phyloP scores from a whole-genome alignment of 2,113 vertebrate genomes.

The Eudyptes chrysolophus region DNA sequence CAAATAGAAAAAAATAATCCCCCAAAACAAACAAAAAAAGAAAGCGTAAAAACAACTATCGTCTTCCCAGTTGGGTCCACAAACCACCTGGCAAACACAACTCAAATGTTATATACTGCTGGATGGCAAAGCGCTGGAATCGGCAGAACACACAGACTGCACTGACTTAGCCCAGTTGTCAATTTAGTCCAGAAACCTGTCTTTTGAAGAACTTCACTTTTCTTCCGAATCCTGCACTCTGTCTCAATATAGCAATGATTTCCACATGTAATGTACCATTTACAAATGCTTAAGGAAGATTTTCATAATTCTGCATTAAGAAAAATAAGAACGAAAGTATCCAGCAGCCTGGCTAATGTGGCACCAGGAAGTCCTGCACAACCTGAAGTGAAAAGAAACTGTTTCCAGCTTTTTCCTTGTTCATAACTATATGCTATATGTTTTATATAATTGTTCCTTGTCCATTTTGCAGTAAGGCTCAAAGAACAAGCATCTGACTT shows the following conservation, averaged over 20 bases:
- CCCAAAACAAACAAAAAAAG: not conserved
- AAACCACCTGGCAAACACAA: not conserved
- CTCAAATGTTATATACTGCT: not conserved
- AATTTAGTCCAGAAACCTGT: not conserved
- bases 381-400: not conserved
- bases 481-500: not conserved
- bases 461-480: not conserved
- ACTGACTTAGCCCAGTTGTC: not conserved
- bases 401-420: not conserved
- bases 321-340: not conserved
- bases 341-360: not conserved
- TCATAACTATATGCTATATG: not conserved
- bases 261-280: not conserved
- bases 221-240: not conserved
- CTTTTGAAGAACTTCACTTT: not conserved
- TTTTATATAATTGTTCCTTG: not conserved
- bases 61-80: not conserved
- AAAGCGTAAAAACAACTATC: not conserved
- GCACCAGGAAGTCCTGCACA: not conserved
- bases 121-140: not conserved
- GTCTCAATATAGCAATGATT: not conserved
- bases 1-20: not conserved
- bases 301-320: not conserved
- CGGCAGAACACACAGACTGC: not conserved
- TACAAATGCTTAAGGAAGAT: not conserved